phyloP scores from a whole-genome alignment of 2,797 vertebrate species.

The Pseudomugil gertrudae region DNA sequence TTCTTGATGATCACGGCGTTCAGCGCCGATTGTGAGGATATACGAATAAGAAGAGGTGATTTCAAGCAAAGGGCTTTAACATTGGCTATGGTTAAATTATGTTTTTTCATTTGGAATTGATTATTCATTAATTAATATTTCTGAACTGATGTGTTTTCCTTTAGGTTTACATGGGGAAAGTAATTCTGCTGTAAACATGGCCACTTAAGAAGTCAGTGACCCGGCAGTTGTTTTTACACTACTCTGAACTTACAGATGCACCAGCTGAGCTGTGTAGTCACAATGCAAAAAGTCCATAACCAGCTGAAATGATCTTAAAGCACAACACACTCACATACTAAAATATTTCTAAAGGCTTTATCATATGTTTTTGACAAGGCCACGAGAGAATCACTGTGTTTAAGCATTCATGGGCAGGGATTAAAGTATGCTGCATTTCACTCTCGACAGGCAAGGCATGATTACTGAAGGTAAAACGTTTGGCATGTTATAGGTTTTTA shows the following conservation, averaged over 20 bases:
- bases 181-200: no score
- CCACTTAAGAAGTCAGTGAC: no score
- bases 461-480: constrained; percentile 51
- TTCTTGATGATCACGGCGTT: no score
- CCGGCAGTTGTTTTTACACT: background rate
- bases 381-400: constrained; percentile 29
- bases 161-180: no score
- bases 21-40: background rate
- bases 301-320: background rate
- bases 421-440: constrained; percentile 64
- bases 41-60: no score
- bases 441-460: constrained; percentile 51
- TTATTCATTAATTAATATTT: no score
- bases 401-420: constrained; percentile 44
- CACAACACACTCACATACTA: constrained; percentile 34
- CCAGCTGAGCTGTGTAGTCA: no score
- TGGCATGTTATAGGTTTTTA: constrained; percentile 31
- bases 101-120: no score
- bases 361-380: constrained; percentile 36
- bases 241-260: background rate
- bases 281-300: background rate
- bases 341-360: constrained; percentile 21
- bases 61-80: no score
- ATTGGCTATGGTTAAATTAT: no score
- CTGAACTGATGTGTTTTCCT: no score